Percentiles rank a stretch among this genome's conserved stretches.
Evolutionary conservation across 2,888 invertebrate species (phyloP).

Genomic region (Sinohyriopsis cumingii): DNA sequence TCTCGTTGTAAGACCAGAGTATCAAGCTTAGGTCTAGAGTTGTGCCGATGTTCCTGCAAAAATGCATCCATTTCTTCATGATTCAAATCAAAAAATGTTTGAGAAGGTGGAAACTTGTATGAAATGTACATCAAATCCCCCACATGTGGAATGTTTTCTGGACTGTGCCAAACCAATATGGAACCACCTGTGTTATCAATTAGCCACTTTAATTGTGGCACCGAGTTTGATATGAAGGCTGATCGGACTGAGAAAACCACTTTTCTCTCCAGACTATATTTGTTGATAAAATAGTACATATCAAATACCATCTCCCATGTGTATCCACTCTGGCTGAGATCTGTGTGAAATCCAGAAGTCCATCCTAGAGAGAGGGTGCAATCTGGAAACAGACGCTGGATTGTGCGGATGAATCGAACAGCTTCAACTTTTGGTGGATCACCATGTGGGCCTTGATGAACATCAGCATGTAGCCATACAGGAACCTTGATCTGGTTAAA

Average conservation of each 20-base stretch:
- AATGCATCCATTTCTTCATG: slow-evolving; percentile 41
- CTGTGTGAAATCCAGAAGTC: slow-evolving; percentile 65
- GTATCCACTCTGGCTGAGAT: slow-evolving; percentile 57
- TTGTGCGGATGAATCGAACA: slow-evolving; percentile 53
- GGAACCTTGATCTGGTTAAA: slow-evolving; percentile 56
- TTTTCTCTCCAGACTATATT: slow-evolving; percentile 52
- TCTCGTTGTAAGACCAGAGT: slow-evolving; percentile 51
- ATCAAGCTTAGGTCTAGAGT: slow-evolving; percentile 48
- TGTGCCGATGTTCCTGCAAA: slow-evolving; percentile 47
- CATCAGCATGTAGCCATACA: slow-evolving; percentile 67
- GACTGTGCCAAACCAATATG: slow-evolving; percentile 53
- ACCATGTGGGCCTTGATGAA: slow-evolving; percentile 60
- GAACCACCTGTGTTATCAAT: slow-evolving; percentile 55
- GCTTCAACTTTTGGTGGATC: slow-evolving; percentile 49
- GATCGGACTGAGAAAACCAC: slow-evolving; percentile 60
- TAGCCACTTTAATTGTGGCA: slow-evolving; percentile 66
- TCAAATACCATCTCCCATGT: slow-evolving; percentile 65
- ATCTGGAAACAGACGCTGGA: slow-evolving; percentile 58
- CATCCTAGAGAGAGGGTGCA: slow-evolving; percentile 68
- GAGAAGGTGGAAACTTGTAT: slow-evolving; percentile 56
- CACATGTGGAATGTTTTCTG: slow-evolving; percentile 39
- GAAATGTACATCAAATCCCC: slow-evolving; percentile 58
- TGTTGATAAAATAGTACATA: slow-evolving; percentile 63
- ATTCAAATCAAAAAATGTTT: slow-evolving; percentile 55
- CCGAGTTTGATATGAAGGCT: slow-evolving; percentile 59